Base-by-base conservation (phyloP, 2,113 vertebrate species). In the Cygnus buccinator region DNA sequence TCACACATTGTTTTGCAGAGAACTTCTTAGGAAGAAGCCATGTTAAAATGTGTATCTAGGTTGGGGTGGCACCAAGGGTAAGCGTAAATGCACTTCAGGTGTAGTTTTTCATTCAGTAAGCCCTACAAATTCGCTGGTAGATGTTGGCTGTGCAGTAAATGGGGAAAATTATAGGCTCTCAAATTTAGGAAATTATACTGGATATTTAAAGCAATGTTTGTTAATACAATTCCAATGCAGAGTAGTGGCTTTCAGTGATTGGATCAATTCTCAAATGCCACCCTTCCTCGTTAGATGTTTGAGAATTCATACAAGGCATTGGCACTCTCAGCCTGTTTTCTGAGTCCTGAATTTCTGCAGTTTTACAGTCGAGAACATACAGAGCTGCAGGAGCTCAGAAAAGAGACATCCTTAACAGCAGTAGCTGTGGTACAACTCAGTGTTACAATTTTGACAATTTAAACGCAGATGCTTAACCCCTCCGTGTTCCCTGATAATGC, bases 1-100 rank as follows among this genome's bases (percentile, higher is more conserved):
- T 98, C 96, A 98, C 98, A 98, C 97, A 93, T 98, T 96, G 96
- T 96, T 98, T 97, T 96, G 91, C 95, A 66, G 97, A 97, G 95
- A 96, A 14, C 94, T 95, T 97, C 92, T 74, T 91, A 97, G 95
- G 95, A 90, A 79, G 93, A 95, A 92, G 52, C 71, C 79, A 4
- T 63, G 7, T 83, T 91, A 89, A 94, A 97, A 84, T 77, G 75
- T 95, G 80, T 93, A 11, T 41, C 39, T 75, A 52, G 67, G 28
- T 57, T 28, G 86, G 88, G 94, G 68, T 83, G 96, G 89, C 90
- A 55, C 31, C n/a, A 20, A 37, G 22, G 31, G 26, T 50, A 16
- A 63, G 71, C 94, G 84, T 87, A 35, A 91, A 94, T 85, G 76
- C 92, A 57, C 85, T 96, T 85, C 54, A 84, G 63, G 75, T 90